Base-by-base conservation (phyloP, 2,797 vertebrate species). In the Myripristis murdjan region DNA sequence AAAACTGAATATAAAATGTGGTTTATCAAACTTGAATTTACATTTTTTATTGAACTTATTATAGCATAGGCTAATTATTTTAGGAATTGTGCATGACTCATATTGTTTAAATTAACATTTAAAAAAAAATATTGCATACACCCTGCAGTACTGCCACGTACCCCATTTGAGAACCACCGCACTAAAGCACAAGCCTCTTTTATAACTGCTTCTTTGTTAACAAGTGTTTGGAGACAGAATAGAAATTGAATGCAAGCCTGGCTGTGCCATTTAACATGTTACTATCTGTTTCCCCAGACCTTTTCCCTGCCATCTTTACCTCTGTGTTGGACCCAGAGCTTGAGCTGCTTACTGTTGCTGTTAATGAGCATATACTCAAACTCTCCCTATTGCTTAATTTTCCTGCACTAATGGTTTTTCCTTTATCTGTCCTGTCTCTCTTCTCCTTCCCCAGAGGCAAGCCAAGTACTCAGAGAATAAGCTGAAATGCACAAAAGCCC, bases 391-490 rank as follows among this genome's bases (percentile, higher is more conserved):
- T 69, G 54, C 47, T 78, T 69, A 16, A 60, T 78, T 64, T 70
- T 39, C 56, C 70, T 62, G 15, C 64, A 69, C 73, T 82, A 59
- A 75, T 65, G 64, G 2, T 39, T 73, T 68, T 69, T 33, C 16
- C 48, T 57, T 83, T 44, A 73, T 81, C 76, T 82, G 9, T 52
- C 71, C 48, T 60, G 35, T 88, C 73, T 82, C 59, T 56, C 79
- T 60, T 86, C 73, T 81, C 70, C 77, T 79, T 86, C 77, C 47
- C 73, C 92, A 99, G 98, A 97, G 98, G 75, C 98, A 99, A 92
- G 98, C 98, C 81, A 99, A 99, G 89, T 99, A 99, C 65, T 99
- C 97, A 0, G 98, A 99, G 85, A 99, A 99, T 93, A 99, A 99
- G 89, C 95, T 99, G 91, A 99, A 99, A 87, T 99, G 98, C 82